Conservation (phyloP, 2,888 invertebrate genomes). For the Yponomeuta plumbellus region DNA sequence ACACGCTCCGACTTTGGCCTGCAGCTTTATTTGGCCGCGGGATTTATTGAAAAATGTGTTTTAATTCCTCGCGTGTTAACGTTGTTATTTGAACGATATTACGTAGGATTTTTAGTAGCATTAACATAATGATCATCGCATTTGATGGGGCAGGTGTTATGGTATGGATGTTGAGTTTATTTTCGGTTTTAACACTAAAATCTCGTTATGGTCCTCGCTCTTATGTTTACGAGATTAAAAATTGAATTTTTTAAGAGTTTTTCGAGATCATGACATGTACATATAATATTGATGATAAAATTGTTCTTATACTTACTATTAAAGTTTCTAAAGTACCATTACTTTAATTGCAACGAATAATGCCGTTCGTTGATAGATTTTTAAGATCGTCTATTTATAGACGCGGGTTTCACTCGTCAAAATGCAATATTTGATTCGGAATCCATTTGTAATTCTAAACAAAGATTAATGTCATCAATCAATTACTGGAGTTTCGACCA, state of each 20-base stretch:
- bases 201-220: constrained; percentile 60
- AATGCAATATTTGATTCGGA: background rate
- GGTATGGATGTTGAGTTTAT: constrained; percentile 65
- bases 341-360: too few relatives aligned
- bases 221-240: constrained; percentile 25
- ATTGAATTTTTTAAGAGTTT: background rate
- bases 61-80: constrained; percentile 31
- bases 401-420: background rate
- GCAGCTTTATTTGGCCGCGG: constrained; percentile 34
- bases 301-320: background rate
- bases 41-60: constrained; percentile 41
- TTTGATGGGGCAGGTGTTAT: constrained; percentile 73
- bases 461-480: constrained; percentile 9
- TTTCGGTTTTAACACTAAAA: constrained; percentile 66
- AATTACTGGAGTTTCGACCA: background rate
- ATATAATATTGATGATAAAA: background rate
- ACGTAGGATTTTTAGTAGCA: constrained; percentile 41
- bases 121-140: constrained; percentile 70
- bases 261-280: constrained; percentile 3
- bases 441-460: background rate
- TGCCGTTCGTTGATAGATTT: too few relatives aligned
- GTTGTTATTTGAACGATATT: constrained; percentile 34
- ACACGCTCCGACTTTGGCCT: constrained; percentile 53
- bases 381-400: too few relatives aligned
- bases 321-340: background rate